Percentiles rank a stretch among this genome's conserved stretches.
Conservation (phyloP, 2,113 vertebrate genomes). For the Capricornis sumatraensis region DNA sequence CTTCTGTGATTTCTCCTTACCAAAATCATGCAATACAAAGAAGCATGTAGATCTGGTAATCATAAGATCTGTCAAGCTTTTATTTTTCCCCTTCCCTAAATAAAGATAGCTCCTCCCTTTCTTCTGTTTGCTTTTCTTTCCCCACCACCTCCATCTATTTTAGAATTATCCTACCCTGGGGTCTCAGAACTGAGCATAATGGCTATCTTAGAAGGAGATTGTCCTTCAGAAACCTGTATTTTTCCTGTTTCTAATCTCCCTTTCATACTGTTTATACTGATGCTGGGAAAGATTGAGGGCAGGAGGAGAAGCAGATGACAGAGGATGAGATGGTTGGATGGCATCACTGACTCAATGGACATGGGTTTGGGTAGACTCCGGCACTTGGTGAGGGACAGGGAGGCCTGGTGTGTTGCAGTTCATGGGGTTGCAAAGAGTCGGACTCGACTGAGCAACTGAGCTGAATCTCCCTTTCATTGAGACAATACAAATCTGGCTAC, state of each 20-base stretch:
- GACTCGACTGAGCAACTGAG: neutral
- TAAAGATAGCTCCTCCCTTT: neutral
- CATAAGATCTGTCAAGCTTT: neutral
- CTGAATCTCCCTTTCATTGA: neutral
- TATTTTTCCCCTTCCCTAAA: neutral
- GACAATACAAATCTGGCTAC: neutral
- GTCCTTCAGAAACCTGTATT: neutral
- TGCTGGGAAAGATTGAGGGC: neutral
- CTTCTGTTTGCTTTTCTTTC: neutral
- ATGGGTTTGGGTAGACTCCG: neutral
- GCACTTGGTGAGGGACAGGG: neutral
- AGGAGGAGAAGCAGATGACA: neutral
- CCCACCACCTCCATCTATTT: neutral
- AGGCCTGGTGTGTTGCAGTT: neutral
- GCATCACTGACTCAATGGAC: neutral
- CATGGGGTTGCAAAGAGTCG: accelerated
- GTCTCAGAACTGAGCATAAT: neutral
- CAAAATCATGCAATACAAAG: neutral
- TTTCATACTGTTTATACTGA: neutral
- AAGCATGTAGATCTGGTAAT: neutral
- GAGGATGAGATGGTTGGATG: neutral
- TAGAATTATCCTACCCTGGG: neutral
- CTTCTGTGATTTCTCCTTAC: neutral
- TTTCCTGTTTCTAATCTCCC: neutral
- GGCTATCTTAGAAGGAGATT: neutral